Base-by-base conservation (phyloP, 2,888 invertebrate genomes). In the Tetramorium bicarinatum region DNA sequence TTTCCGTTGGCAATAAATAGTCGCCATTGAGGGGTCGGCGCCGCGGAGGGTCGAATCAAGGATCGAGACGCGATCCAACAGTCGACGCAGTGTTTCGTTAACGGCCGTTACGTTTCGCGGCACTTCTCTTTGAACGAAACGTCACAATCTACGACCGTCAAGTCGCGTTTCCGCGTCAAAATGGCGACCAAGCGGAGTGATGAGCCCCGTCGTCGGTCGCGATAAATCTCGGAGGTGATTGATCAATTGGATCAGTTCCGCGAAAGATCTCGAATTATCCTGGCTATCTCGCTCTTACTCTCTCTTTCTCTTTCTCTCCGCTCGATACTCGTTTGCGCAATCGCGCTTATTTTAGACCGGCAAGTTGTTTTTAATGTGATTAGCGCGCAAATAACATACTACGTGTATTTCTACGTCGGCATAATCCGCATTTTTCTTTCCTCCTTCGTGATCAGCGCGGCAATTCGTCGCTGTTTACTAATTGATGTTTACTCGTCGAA, bases 1-100 rank as follows among this genome's bases (percentile, higher is more conserved):
- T 87, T 87, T 80, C 83, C 79, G 41, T 88, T 92, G 92, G 91
- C 92, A 52, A 85, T 87, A 88, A 91, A 89, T 88, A 88, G 83
- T 90, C 76, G 87, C 86, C 87, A 83, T 87, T 84, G 85, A 85
- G 75, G 52, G 86, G 83, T 85, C 87, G 84, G 84, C 71, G 54
- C 44, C 62, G 64, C n/a, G 77, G 34, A 41, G 85, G 66, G 52
- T 77, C 84, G 74, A 62, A 84, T 83, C 81, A 66, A 80, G 66
- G 67, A 82, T 85, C 83, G 84, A 74, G 69, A 71, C 66, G 38
- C 76, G 69, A 71, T 69, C 74, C 66, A 34, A 74, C 85, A 84
- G 85, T 85, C 74, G 87, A 82, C 67, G 49, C 59, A 29, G 82
- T 38, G 82, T 83, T 84, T 82, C 38, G 76, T 67, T 72, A 81